Evolutionary conservation across 2,113 vertebrate genomes (phyloP).

Genomic region (Paramormyrops kingsleyae): DNA sequence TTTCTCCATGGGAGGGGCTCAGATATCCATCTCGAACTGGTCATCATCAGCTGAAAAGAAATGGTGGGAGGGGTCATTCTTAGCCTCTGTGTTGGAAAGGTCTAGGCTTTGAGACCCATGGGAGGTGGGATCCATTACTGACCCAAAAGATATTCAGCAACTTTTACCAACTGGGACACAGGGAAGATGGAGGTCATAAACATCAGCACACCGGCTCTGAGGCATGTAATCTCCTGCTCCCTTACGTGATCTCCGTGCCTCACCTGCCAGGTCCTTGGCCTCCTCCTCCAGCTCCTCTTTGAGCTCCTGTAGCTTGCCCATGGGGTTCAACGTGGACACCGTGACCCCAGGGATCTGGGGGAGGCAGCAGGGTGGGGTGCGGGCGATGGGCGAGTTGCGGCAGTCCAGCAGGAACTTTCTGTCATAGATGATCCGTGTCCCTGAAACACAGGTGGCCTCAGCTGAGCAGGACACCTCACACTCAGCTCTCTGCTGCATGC

Average conservation of each 20-base stretch:
- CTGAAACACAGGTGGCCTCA: constrained; percentile 46
- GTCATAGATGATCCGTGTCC: constrained; percentile 86
- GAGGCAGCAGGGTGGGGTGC: constrained; percentile 80
- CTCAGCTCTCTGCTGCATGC: background rate
- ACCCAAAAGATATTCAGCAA: background rate
- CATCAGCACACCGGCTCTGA: background rate
- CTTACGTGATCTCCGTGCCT: constrained; percentile 16
- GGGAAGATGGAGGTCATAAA: background rate
- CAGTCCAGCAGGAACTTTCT: constrained; percentile 89
- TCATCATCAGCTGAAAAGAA: constrained; percentile 49
- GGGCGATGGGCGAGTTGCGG: constrained; percentile 79
- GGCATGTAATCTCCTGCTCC: background rate
- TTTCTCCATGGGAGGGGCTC: constrained; percentile 59
- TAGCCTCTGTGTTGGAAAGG: background rate
- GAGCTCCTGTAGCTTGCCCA: constrained; percentile 71
- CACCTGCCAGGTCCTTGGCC: constrained; percentile 76
- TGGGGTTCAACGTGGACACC: constrained; percentile 64
- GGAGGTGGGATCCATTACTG: background rate
- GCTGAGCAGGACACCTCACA: background rate
- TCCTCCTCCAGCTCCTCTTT: constrained; percentile 77
- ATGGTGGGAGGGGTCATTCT: background rate
- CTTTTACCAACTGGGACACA: background rate
- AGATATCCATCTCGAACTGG: constrained; percentile 68
- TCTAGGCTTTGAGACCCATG: background rate
- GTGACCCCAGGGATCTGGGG: constrained; percentile 87